phyloP scores from a whole-genome alignment of 2,113 vertebrate genomes.

The Oncorhynchus tshawytscha region DNA sequence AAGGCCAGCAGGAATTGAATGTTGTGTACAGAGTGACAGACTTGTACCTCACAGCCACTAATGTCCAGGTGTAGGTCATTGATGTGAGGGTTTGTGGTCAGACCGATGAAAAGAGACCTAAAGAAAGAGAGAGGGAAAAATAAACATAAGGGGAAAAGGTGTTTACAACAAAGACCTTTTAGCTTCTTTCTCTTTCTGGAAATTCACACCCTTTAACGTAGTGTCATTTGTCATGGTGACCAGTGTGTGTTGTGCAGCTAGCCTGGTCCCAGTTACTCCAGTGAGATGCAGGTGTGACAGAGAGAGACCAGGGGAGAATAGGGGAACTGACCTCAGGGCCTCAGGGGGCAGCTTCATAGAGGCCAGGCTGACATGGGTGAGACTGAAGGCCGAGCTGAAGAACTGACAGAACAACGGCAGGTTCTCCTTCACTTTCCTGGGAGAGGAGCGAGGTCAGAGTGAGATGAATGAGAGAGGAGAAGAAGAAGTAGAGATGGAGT shows the following conservation, averaged over 20 bases:
- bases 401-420: slow-evolving; percentile 82
- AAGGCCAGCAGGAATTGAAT: not conserved
- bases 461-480: slow-evolving; percentile 8
- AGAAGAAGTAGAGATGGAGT: not conserved
- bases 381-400: slow-evolving; percentile 82
- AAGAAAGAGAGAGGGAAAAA: not conserved
- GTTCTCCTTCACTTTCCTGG: slow-evolving; percentile 81
- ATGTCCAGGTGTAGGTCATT: slow-evolving; percentile 82
- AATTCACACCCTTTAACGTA: not conserved
- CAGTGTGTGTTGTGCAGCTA: not conserved
- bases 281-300: not conserved
- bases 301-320: not conserved
- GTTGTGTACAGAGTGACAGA: not conserved
- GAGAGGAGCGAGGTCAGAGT: not conserved
- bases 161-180: not conserved
- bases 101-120: slow-evolving; percentile 79
- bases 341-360: slow-evolving; percentile 81
- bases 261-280: not conserved
- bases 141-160: not conserved
- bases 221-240: not conserved
- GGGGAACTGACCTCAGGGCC: slow-evolving; percentile 76
- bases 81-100: slow-evolving; percentile 82
- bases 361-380: slow-evolving; percentile 79
- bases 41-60: slow-evolving; percentile 82
- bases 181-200: not conserved